Conservation (phyloP, 2,888 invertebrate species). For the Bhutanitis thaidina region DNA sequence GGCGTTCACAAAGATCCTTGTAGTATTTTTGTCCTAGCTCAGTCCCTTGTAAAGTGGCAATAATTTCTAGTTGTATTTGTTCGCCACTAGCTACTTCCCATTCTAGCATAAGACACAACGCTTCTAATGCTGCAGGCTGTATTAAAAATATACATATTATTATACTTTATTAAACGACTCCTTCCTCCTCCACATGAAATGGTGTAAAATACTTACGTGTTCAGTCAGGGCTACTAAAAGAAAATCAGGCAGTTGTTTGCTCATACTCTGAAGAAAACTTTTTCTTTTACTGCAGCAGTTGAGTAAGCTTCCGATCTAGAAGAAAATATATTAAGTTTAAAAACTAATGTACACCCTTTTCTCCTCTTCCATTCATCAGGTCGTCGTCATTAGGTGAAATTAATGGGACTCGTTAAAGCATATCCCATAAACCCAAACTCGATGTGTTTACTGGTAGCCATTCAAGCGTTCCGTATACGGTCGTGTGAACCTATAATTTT, state of each 20-base stretch:
- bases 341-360: no score
- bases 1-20: constrained; percentile 84
- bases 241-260: constrained; percentile 85
- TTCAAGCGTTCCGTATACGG: no score
- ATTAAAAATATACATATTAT: constrained; percentile 25
- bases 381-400: no score
- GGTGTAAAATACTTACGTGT: constrained; percentile 60
- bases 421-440: no score
- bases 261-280: constrained; percentile 83
- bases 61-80: constrained; percentile 83
- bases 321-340: constrained; percentile 14
- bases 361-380: no score
- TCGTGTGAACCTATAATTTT: no score
- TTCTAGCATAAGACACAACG: constrained; percentile 87
- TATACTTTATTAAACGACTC: background rate
- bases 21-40: constrained; percentile 84
- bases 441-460: no score
- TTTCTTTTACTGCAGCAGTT: constrained; percentile 87
- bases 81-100: constrained; percentile 82
- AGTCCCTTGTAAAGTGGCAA: constrained; percentile 87
- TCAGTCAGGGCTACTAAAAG: constrained; percentile 86
- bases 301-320: constrained; percentile 80
- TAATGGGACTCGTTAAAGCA: no score
- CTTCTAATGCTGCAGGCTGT: constrained; percentile 81
- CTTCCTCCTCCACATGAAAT: no score